Conservation (phyloP, 2,797 vertebrate genomes). For the Acipenser ruthenus region DNA sequence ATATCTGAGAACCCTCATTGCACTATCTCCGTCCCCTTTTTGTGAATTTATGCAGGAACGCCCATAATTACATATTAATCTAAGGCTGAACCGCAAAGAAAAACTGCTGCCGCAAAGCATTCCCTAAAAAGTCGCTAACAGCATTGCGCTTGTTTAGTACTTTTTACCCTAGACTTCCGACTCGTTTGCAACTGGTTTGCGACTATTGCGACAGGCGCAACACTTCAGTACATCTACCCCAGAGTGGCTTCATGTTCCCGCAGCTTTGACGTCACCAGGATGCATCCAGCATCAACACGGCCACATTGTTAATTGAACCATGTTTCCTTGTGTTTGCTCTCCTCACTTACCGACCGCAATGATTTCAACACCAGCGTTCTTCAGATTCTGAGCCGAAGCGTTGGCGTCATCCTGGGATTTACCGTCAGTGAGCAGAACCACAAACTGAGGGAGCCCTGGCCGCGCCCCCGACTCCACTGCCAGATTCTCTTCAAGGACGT, state of each 20-base stretch:
- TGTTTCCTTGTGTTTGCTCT: not conserved
- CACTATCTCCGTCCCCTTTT: too few relatives aligned
- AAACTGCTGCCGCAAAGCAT: too few relatives aligned
- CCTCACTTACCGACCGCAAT: conserved; percentile 79
- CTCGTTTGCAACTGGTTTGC: not conserved
- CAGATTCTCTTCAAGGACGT: conserved; percentile 80
- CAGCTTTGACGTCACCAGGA: too few relatives aligned
- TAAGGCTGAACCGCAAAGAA: too few relatives aligned
- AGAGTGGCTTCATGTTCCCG: not conserved
- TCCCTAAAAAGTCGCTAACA: too few relatives aligned
- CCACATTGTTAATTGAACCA: not conserved
- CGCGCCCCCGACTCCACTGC: conserved; percentile 61
- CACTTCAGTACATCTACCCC: too few relatives aligned
- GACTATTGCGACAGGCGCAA: too few relatives aligned
- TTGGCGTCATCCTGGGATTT: conserved; percentile 89
- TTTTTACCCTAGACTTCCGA: too few relatives aligned
- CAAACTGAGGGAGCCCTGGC: conserved; percentile 51
- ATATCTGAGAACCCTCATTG: too few relatives aligned
- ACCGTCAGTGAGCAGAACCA: conserved; percentile 83
- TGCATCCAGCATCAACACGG: not conserved
- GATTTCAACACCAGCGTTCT: conserved; percentile 73
- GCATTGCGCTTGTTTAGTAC: too few relatives aligned
- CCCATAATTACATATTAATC: too few relatives aligned
- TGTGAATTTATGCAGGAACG: not conserved
- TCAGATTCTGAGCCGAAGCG: conserved; percentile 63